These are phyloP conservation scores for Zingel zingel DNA, from an alignment of 2,113 vertebrate genomes.

Conservation along the genomic window DNA sequence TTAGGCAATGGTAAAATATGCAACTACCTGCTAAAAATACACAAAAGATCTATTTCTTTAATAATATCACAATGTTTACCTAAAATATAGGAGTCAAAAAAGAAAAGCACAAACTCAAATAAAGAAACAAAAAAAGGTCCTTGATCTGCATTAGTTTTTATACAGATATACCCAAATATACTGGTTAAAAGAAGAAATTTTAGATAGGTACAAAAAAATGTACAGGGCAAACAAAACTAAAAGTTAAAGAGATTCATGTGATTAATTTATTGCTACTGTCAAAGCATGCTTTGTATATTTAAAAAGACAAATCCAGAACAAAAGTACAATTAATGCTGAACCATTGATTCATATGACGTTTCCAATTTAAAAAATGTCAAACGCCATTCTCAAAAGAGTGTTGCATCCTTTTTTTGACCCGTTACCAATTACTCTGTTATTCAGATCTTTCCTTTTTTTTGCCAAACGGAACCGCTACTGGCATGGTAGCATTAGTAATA, in stretches of 20 bases:
- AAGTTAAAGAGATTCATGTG: constrained; percentile 2
- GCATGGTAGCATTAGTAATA: constrained; percentile 94
- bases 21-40: constrained; percentile 41
- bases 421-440: constrained; percentile 88
- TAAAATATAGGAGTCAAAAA: constrained; percentile 12
- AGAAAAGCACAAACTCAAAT: constrained; percentile 30
- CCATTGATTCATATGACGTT: constrained; percentile 46
- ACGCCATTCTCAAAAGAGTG: constrained; percentile 44
- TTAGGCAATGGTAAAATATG: constrained; percentile 43
- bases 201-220: neutral
- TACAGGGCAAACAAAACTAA: neutral
- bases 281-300: neutral
- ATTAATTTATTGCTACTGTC: constrained; percentile 29
- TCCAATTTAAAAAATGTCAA: constrained; percentile 57
- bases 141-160: constrained; percentile 14
- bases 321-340: constrained; percentile 45
- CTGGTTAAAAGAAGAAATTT: neutral
- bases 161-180: constrained; percentile 12
- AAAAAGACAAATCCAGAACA: constrained; percentile 44
- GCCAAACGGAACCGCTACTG: constrained; percentile 90
- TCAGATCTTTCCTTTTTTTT: constrained; percentile 83
- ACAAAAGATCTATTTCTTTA: neutral
- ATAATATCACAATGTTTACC: constrained; percentile 25
- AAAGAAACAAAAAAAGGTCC: constrained; percentile 23
- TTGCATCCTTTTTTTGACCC: constrained; percentile 66